Evolutionary conservation across 2,888 invertebrate genomes (phyloP).

Genomic region (Hyles lineata): DNA sequence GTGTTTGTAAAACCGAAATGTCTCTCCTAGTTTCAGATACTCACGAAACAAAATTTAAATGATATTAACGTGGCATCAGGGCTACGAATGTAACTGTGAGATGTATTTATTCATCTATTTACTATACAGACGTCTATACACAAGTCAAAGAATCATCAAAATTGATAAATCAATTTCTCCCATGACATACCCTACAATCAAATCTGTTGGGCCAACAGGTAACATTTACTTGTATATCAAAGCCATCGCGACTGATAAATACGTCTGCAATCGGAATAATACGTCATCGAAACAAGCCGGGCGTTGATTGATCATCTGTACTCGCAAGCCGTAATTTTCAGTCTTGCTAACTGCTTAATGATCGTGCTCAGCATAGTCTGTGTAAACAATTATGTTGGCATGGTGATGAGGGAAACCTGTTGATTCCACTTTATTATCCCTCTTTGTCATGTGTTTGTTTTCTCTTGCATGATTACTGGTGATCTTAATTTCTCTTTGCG

Average conservation of each 20-base stretch:
- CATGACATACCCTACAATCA: not conserved
- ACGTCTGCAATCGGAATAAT: not conserved
- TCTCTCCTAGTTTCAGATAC: too few relatives aligned
- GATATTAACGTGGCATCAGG: too few relatives aligned
- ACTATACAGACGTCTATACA: too few relatives aligned
- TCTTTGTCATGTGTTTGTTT: not conserved
- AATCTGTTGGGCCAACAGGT: not conserved
- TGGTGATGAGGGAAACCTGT: slow-evolving; percentile 14
- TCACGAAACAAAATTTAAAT: too few relatives aligned
- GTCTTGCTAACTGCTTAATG: slow-evolving; percentile 21
- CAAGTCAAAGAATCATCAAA: too few relatives aligned
- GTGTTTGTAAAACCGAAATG: too few relatives aligned
- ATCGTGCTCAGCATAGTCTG: slow-evolving; percentile 3
- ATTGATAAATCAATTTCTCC: too few relatives aligned
- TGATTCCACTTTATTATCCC: not conserved
- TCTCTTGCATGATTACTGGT: too few relatives aligned
- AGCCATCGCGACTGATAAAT: slow-evolving; percentile 9
- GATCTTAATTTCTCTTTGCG: too few relatives aligned
- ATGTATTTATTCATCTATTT: too few relatives aligned
- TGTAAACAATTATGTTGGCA: slow-evolving; percentile 16
- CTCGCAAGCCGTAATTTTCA: slow-evolving; percentile 28
- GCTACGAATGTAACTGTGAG: too few relatives aligned
- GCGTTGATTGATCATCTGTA: slow-evolving; percentile 29
- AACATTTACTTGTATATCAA: not conserved
- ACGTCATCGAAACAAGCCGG: slow-evolving; percentile 14